Evolutionary conservation across 2,797 vertebrate species (phyloP).

Genomic region (Coracias cyanogaster): DNA sequence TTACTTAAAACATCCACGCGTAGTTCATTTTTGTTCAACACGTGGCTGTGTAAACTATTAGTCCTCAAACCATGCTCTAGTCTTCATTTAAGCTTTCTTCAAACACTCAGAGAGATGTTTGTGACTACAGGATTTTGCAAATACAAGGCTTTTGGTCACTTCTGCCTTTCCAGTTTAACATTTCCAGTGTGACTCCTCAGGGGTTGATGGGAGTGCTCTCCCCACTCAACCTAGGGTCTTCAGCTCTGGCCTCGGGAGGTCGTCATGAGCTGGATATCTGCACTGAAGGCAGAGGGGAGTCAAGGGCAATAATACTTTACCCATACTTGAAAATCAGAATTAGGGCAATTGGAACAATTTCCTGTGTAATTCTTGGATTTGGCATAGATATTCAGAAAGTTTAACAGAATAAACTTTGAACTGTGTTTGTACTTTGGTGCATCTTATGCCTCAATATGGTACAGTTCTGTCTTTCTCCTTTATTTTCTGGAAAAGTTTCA

Average conservation of each 20-base stretch:
- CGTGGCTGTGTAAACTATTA: background rate
- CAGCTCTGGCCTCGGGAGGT: background rate
- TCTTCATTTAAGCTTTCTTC: background rate
- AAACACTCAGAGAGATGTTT: background rate
- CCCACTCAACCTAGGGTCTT: background rate
- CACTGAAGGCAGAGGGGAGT: accelerated
- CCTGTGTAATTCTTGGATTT: background rate
- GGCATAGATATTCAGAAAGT: background rate
- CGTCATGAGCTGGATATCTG: background rate
- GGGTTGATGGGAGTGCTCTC: background rate
- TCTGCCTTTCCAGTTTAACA: background rate
- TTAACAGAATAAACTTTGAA: background rate
- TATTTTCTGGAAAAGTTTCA: background rate
- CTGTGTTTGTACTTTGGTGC: background rate
- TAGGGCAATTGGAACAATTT: background rate
- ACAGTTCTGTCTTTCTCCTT: background rate
- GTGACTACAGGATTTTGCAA: background rate
- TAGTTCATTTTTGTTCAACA: background rate
- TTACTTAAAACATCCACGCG: background rate
- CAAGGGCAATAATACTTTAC: background rate
- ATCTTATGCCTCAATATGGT: background rate
- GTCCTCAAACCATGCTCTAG: background rate
- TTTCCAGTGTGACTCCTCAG: background rate
- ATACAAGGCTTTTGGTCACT: background rate
- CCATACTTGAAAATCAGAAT: background rate